These are phyloP conservation scores for Hyppa rectilinea DNA, from an alignment of 2,888 invertebrate species.

Conservation along the genomic window DNA sequence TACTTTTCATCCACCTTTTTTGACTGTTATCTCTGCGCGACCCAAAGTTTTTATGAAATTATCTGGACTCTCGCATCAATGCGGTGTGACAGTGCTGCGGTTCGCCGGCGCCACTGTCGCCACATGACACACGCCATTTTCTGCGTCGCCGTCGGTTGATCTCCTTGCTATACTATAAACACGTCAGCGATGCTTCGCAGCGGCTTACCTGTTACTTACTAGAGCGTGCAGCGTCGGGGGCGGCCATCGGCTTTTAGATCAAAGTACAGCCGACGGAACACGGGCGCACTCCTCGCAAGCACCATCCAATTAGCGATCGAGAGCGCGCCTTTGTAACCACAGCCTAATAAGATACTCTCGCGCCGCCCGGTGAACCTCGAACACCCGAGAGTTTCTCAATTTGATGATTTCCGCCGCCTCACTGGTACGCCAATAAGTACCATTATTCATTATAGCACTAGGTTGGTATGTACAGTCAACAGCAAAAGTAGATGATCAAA, in stretches of 20 bases:
- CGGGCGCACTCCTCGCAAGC: slow-evolving; percentile 5
- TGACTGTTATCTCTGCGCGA: no score
- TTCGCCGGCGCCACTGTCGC: background rate
- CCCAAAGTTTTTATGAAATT: no score
- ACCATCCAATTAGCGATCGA: slow-evolving; percentile 36
- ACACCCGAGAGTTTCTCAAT: slow-evolving; percentile 15
- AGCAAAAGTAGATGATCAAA: no score
- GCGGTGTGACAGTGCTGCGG: no score
- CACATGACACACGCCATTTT: background rate
- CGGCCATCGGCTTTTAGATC: background rate
- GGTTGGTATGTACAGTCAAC: no score
- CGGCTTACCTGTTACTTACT: background rate
- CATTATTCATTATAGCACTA: background rate
- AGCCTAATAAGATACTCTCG: slow-evolving; percentile 7
- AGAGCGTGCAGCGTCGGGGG: background rate
- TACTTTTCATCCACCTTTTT: no score
- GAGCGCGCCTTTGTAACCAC: slow-evolving; percentile 5
- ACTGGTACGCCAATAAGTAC: background rate
- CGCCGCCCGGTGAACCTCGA: background rate
- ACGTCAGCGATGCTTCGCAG: background rate
- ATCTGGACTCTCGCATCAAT: no score
- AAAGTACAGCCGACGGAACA: background rate
- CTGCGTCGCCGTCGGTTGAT: no score
- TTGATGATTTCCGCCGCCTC: background rate
- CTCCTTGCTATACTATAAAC: no score